Percentiles rank a stretch among this genome's conserved stretches.
Evolutionary conservation across 1,140 invertebrate genomes (phyloP).

Genomic region (Wiebesia pumilae): DNA sequence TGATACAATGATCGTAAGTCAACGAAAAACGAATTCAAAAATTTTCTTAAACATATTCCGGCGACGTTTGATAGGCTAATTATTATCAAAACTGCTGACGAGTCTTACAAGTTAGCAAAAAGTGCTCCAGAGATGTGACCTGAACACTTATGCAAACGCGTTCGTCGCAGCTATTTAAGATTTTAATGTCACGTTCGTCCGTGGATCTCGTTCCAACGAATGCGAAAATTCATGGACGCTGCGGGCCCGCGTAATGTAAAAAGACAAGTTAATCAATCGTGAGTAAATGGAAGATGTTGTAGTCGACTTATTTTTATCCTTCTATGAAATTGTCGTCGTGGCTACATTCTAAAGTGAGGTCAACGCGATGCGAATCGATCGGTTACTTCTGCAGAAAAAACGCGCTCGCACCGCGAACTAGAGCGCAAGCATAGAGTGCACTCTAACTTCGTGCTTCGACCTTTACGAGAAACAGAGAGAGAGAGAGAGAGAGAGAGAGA

Average conservation of each 20-base stretch:
- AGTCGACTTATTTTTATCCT: constrained; percentile 32
- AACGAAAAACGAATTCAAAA: background rate
- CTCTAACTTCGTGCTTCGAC: background rate
- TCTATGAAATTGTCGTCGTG: constrained; percentile 28
- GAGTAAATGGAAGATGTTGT: background rate
- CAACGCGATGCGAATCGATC: constrained; percentile 38
- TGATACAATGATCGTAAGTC: no score
- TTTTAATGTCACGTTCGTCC: background rate
- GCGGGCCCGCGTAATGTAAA: background rate
- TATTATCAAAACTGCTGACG: background rate
- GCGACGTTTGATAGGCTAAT: background rate
- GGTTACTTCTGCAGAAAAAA: background rate
- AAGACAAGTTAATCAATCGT: background rate
- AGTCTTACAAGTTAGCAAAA: background rate
- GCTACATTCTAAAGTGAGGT: constrained; percentile 30
- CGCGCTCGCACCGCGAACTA: constrained; percentile 24
- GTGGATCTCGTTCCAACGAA: background rate
- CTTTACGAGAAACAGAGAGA: background rate
- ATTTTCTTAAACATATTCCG: background rate
- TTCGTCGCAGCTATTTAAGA: background rate
- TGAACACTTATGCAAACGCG: background rate
- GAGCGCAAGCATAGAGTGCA: background rate
- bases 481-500: background rate
- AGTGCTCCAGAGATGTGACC: background rate
- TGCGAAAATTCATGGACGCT: background rate